Conservation (phyloP, 2,888 invertebrate genomes). For the Allygus modestus region DNA sequence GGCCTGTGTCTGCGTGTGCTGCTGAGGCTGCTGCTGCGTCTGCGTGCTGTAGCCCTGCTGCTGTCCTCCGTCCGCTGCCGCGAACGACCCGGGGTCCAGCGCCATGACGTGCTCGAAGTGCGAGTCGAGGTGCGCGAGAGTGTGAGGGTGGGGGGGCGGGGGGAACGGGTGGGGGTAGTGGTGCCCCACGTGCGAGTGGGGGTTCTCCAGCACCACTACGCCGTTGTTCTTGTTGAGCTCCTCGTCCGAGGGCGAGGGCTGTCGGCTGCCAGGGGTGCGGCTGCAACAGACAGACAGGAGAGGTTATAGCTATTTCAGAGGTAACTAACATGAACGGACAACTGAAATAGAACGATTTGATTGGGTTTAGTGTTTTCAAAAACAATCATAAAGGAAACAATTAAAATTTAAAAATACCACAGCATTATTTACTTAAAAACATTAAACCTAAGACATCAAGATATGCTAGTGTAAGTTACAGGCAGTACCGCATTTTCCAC, state of each 20-base stretch:
- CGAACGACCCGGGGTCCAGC: constrained; percentile 67
- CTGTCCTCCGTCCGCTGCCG: constrained; percentile 60
- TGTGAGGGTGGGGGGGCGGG: constrained; percentile 68
- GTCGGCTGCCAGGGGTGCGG: constrained; percentile 93
- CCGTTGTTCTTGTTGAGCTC: constrained; percentile 80
- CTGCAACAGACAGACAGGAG: constrained; percentile 76
- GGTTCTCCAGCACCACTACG: constrained; percentile 70
- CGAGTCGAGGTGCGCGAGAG: constrained; percentile 66
- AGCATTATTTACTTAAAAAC: too few relatives aligned
- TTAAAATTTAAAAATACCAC: too few relatives aligned
- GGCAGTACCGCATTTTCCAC: too few relatives aligned
- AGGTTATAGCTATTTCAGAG: background rate
- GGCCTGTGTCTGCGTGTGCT: constrained; percentile 69
- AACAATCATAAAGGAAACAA: too few relatives aligned
- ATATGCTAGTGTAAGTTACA: too few relatives aligned
- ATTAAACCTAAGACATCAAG: too few relatives aligned
- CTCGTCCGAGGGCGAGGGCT: constrained; percentile 94
- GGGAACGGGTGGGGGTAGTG: constrained; percentile 69
- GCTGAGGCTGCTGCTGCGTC: constrained; percentile 62
- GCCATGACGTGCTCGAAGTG: constrained; percentile 72
- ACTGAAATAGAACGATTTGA: too few relatives aligned
- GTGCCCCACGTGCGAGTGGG: constrained; percentile 72
- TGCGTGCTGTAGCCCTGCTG: constrained; percentile 51
- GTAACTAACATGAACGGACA: too few relatives aligned
- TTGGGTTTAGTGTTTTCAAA: too few relatives aligned